A percentile compares a stretch with the other conserved stretches of the same genome.
Conservation (phyloP, 2,113 vertebrate species). For the Arizona elegans region DNA sequence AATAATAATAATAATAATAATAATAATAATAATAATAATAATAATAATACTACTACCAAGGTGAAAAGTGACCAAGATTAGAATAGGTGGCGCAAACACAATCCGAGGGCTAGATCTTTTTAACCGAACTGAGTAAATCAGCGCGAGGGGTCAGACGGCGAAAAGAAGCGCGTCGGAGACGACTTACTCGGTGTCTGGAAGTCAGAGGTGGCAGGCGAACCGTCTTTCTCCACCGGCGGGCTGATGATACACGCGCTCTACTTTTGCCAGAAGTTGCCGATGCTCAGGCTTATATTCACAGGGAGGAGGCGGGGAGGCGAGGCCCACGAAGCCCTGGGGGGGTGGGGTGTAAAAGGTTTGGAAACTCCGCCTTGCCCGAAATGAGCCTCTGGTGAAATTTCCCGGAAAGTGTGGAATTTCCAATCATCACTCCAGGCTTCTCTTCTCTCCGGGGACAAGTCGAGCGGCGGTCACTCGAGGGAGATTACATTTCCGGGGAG, state of each 20-base stretch:
- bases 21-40: no score
- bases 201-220: neutral
- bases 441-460: no score
- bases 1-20: no score
- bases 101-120: neutral
- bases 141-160: rapidly evolving
- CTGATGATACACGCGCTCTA: neutral
- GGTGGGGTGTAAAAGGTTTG: neutral
- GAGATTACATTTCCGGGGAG: neutral
- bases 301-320: neutral
- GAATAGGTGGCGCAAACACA: neutral
- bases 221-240: neutral
- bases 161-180: neutral
- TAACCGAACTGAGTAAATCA: neutral
- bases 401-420: neutral
- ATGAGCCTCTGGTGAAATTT: neutral
- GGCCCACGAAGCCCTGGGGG: neutral
- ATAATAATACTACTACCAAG: neutral
- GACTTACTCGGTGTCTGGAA: slow-evolving; percentile 35
- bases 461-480: neutral
- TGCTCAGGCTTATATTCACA: neutral
- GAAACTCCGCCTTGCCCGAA: neutral
- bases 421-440: neutral
- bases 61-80: neutral
- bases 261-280: no score